phyloP scores from a whole-genome alignment of 2,797 vertebrate species.

The Bovichtus variegatus region DNA sequence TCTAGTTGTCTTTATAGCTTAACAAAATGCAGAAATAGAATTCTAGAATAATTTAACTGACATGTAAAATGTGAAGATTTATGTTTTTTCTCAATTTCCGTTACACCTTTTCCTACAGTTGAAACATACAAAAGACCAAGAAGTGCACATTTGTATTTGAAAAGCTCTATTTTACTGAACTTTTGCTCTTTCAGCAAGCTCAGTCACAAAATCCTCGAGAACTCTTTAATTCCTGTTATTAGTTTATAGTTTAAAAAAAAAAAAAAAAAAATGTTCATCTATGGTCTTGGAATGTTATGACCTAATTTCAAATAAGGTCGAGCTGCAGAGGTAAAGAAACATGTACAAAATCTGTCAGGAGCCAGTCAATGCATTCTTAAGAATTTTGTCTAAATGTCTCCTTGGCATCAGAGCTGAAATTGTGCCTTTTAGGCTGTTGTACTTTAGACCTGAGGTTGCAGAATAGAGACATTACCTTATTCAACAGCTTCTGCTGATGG shows the following conservation, averaged over 20 bases:
- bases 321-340: neutral
- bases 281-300: neutral
- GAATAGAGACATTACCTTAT: conserved; percentile 16
- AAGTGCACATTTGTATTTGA: neutral
- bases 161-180: neutral
- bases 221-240: neutral
- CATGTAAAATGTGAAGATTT: neutral
- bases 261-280: too few species aligned
- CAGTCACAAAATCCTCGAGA: neutral
- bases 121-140: neutral
- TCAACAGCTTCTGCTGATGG: conserved; percentile 24
- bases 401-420: conserved; percentile 4
- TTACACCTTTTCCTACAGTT: neutral
- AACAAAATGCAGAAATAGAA: neutral
- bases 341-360: neutral
- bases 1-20: neutral
- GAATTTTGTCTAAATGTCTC: conserved; percentile 5
- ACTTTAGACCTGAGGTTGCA: conserved; percentile 8
- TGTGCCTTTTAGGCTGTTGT: neutral
- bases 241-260: neutral
- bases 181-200: neutral
- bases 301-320: neutral
- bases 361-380: neutral
- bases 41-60: neutral
- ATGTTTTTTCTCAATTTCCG: neutral